Evolutionary conservation across 2,113 vertebrate genomes (phyloP), one percentile per base, ranked within the genome.

Genomic region (Ellobius talpinus): DNA sequence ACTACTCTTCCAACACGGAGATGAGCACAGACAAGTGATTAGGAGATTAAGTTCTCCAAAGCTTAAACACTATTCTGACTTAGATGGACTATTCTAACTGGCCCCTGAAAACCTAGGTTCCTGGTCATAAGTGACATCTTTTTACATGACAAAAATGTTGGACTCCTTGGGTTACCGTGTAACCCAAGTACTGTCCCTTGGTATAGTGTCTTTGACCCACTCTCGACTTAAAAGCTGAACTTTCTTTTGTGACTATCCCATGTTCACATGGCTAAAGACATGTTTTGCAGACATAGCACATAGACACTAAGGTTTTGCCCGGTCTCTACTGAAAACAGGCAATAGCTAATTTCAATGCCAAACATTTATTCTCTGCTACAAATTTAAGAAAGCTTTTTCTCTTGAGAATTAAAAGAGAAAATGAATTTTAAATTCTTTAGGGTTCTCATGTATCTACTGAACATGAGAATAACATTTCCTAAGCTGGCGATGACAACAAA

Each of bases 321-420:
- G 45, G 4, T 42, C 19, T 81, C 50, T 39, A 39, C 19, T 76
- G 10, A 91, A 95, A 90, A 29, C 10, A 87, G 61, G 23, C 91
- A 95, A 73, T 8, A 73, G 66, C 45, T 90, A 85, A 39, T 50
- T 89, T 68, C 68, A 66, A 89, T 77, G 42, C n/a, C 24, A 97
- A 66, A 73, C 65, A 85, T 55, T 66, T 91, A 82, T 39, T 47
- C 93, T 61, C 42, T 66, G 73, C 50, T 52, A 94, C 47, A 21
- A 45, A 77, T 87, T 90, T 88, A 85, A 90, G 86, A 90, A 93
- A 63, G 29, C 26, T 42, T 93, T 24, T 89, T 84, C 73, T 47
- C 33, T 93, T 87, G 90, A 29, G 85, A 79, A 93, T 96, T 90
- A 81, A 92, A 92, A 95, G 66, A 90, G 82, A 96, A 84, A 85